Conservation (phyloP, 2,113 vertebrate genomes). For the Symphodus melops region DNA sequence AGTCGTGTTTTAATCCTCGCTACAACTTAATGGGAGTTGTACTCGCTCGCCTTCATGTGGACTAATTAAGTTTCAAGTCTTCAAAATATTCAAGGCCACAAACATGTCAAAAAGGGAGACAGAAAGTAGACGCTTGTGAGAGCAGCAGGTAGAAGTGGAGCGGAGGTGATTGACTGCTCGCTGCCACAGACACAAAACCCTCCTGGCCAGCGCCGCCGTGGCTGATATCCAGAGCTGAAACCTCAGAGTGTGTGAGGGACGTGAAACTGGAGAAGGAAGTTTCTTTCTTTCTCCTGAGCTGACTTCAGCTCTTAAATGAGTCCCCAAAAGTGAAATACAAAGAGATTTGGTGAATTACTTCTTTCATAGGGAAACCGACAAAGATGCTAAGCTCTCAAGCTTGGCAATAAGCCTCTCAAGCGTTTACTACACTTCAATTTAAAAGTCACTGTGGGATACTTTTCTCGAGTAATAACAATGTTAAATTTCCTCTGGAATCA, state of each 20-base stretch:
- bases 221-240: constrained; percentile 47
- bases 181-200: constrained; percentile 35
- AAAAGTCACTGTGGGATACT: background rate
- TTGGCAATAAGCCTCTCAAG: background rate
- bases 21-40: constrained; percentile 51
- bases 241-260: constrained; percentile 33
- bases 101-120: background rate
- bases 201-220: constrained; percentile 13
- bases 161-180: background rate
- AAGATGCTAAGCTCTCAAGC: background rate
- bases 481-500: background rate
- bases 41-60: constrained; percentile 13
- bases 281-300: background rate
- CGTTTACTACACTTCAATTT: background rate
- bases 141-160: background rate
- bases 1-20: constrained; percentile 72
- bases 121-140: constrained; percentile 25
- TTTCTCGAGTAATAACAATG: background rate
- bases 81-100: constrained; percentile 50
- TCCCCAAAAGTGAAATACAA: background rate
- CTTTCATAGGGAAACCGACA: background rate
- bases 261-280: background rate
- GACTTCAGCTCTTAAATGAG: background rate
- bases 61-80: constrained; percentile 28
- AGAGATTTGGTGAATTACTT: background rate